phyloP scores from a whole-genome alignment of 2,113 vertebrate genomes.

The Chaetops frenatus region DNA sequence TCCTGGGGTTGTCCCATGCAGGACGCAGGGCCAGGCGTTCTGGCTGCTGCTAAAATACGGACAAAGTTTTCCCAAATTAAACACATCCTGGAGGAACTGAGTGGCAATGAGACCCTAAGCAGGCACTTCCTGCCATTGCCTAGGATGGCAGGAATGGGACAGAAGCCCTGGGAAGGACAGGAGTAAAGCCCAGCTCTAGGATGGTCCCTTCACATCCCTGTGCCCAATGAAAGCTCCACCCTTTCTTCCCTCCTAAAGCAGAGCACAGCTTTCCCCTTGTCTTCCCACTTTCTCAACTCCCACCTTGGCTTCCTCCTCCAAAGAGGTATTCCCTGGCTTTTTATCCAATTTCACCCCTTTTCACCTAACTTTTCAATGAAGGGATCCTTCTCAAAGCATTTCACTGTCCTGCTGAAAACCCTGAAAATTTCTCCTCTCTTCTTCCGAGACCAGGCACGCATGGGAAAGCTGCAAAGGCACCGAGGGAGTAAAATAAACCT shows the following conservation, averaged over 20 bases:
- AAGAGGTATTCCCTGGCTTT: background rate
- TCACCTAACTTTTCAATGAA: background rate
- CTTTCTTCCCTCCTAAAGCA: background rate
- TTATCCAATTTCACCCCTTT: background rate
- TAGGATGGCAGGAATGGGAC: background rate
- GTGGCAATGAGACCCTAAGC: background rate
- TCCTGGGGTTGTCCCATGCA: background rate
- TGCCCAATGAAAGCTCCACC: constrained; percentile 27
- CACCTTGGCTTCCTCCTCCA: background rate
- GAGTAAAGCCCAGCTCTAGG: background rate
- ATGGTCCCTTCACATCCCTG: background rate
- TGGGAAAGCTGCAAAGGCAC: background rate
- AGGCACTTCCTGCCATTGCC: background rate
- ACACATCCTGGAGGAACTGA: background rate
- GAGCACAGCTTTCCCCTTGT: background rate
- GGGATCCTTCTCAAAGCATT: background rate
- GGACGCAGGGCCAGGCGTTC: background rate
- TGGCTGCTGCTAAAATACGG: background rate
- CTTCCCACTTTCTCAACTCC: background rate
- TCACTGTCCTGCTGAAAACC: background rate
- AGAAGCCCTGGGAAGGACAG: background rate
- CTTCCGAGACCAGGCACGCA: background rate
- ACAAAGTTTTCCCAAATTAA: background rate
- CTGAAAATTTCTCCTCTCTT: background rate
- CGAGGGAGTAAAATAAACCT: background rate